A percentile compares a stretch with the other conserved stretches of the same genome.
Evolutionary conservation across 2,888 invertebrate genomes (phyloP).

Genomic region (Enchytraeus crypticus): DNA sequence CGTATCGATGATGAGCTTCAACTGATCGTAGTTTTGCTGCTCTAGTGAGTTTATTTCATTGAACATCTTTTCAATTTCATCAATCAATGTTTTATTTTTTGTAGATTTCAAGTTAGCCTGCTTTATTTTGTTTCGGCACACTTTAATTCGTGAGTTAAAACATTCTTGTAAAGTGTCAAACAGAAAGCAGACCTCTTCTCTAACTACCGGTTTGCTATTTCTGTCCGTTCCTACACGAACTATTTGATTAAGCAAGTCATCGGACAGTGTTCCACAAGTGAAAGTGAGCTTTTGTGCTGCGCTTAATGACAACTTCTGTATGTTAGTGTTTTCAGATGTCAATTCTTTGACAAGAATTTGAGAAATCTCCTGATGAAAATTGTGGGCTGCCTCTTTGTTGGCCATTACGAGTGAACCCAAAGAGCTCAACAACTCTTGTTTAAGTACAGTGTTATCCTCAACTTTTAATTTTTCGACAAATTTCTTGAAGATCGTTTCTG

Average conservation of each 20-base stretch:
- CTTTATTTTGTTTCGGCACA: background rate
- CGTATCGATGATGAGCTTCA: background rate
- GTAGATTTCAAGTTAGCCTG: background rate
- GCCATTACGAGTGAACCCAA: background rate
- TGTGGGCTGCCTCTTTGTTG: background rate
- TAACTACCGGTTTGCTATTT: background rate
- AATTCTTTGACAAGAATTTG: background rate
- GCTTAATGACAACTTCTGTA: background rate
- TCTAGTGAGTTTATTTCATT: background rate
- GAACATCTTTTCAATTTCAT: background rate
- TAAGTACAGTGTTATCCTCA: background rate
- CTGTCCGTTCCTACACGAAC: background rate
- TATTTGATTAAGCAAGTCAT: background rate
- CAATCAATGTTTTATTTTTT: background rate
- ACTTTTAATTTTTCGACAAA: background rate
- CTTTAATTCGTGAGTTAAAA: background rate
- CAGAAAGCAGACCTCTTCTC: background rate
- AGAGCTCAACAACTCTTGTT: background rate
- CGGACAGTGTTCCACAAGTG: background rate
- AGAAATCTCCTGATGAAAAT: background rate
- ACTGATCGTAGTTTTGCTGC: background rate
- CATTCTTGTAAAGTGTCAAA: background rate
- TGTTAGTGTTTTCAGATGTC: background rate
- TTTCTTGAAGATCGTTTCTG: background rate
- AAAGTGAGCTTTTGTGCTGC: background rate